A percentile compares a stretch with the other conserved stretches of the same genome.
Evolutionary conservation across 2,797 vertebrate species (phyloP).

Genomic region (Clarias laeviceps): DNA sequence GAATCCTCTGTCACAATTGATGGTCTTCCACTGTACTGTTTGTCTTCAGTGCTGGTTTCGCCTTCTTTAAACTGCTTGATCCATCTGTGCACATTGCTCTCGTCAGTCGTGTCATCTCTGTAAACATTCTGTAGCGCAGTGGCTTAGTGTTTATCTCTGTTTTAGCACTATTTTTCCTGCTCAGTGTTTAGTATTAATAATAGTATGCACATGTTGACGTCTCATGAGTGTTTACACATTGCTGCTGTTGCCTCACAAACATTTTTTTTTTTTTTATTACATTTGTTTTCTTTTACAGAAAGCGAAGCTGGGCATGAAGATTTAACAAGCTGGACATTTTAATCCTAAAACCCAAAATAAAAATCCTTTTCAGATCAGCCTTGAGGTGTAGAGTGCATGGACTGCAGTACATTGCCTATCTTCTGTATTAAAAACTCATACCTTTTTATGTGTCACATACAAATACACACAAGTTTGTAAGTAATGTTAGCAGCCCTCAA

Average conservation of each 20-base stretch:
- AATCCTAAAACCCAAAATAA: background rate
- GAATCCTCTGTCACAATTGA: too few species aligned
- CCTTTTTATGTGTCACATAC: slow-evolving; percentile 3
- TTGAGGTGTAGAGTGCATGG: slow-evolving; percentile 19
- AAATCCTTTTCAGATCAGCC: background rate
- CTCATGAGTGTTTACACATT: background rate
- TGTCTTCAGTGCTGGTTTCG: too few species aligned
- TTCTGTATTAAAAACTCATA: slow-evolving; percentile 22
- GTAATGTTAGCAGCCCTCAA: slow-evolving; percentile 13
- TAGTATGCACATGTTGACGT: background rate
- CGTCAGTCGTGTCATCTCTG: too few species aligned
- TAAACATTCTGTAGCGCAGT: too few species aligned
- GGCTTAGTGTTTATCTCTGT: too few species aligned
- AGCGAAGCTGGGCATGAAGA: slow-evolving; percentile 96
- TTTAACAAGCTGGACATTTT: slow-evolving; percentile 69
- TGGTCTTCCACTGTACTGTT: too few species aligned
- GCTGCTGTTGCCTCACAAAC: background rate
- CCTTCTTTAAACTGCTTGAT: too few species aligned
- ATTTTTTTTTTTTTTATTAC: slow-evolving; percentile 36
- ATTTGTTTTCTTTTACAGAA: slow-evolving; percentile 77
- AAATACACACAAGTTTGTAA: background rate
- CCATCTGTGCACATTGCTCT: too few species aligned
- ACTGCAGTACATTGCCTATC: slow-evolving; percentile 8
- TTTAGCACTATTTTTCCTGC: too few species aligned
- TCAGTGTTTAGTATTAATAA: too few species aligned